These are phyloP conservation scores for Aphaenogaster ashmeadi DNA, from an alignment of 1,140 invertebrate species.

Conservation along the genomic window DNA sequence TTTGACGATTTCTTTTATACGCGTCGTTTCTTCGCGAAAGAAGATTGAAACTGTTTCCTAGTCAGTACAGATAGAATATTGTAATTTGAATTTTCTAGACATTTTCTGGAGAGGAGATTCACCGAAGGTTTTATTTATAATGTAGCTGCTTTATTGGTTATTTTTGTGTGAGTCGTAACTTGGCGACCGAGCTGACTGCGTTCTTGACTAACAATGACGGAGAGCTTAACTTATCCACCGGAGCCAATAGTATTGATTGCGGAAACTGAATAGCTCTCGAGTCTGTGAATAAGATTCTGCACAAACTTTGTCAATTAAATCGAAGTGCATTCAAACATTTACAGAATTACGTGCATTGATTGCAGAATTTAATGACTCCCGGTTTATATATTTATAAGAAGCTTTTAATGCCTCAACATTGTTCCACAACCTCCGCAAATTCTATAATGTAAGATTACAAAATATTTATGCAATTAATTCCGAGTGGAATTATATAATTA, in stretches of 20 bases:
- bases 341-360: slow-evolving; percentile 58
- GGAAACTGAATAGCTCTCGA: slow-evolving; percentile 56
- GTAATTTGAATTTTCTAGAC: not conserved
- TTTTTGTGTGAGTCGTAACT: slow-evolving; percentile 43
- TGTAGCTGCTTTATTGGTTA: not conserved
- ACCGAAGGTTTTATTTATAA: slow-evolving; percentile 29
- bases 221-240: slow-evolving; percentile 48
- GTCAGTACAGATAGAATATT: not conserved
- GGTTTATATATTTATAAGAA: slow-evolving; percentile 35
- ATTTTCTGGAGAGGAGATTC: not conserved
- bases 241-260: slow-evolving; percentile 58
- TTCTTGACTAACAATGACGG: slow-evolving; percentile 56
- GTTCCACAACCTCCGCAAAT: not conserved
- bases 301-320: slow-evolving; percentile 68
- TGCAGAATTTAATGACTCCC: slow-evolving; percentile 32
- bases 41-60: not conserved
- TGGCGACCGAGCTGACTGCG: slow-evolving; percentile 20
- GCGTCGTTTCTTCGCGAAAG: not conserved
- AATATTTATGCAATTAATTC: not conserved
- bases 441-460: not conserved
- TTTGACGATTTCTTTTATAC: slow-evolving; percentile 6
- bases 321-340: slow-evolving; percentile 65
- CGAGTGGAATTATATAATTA: not conserved
- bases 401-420: not conserved
- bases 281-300: slow-evolving; percentile 61